phyloP scores from a whole-genome alignment of 2,113 vertebrate species.

The Carettochelys insculpta region DNA sequence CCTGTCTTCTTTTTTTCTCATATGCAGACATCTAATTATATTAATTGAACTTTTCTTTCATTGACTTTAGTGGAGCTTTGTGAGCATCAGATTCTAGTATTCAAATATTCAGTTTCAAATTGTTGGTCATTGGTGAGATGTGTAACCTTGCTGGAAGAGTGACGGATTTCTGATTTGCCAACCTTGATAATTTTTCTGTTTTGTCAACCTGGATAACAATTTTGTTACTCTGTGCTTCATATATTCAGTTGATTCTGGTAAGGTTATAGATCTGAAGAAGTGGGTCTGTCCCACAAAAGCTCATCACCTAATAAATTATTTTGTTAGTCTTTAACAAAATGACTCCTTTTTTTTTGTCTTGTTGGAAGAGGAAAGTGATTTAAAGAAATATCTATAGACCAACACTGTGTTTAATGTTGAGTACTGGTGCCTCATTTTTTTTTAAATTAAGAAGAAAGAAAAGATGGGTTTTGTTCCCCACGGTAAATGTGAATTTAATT shows the following conservation, averaged over 20 bases:
- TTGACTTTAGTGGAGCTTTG: neutral
- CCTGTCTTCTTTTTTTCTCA: neutral
- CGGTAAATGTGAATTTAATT: constrained; percentile 22
- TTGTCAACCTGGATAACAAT: no score
- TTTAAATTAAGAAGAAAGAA: neutral
- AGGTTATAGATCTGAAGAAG: no score
- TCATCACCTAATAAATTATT: no score
- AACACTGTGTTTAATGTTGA: neutral
- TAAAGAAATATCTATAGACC: neutral
- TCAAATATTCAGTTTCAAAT: neutral
- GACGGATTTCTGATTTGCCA: no score
- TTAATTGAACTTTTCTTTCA: neutral
- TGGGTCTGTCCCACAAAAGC: no score
- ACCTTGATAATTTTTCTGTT: no score
- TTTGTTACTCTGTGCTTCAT: no score
- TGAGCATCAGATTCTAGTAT: neutral
- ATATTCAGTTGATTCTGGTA: no score
- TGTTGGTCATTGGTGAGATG: neutral
- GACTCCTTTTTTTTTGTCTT: no score
- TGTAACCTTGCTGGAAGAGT: neutral
- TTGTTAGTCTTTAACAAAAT: no score
- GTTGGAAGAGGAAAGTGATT: neutral
- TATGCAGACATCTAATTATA: neutral
- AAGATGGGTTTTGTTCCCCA: neutral
- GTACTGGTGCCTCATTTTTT: neutral